A percentile compares a stretch with the other conserved stretches of the same genome.
phyloP scores from a whole-genome alignment of 2,797 vertebrate genomes.

The Takifugu rubripes region DNA sequence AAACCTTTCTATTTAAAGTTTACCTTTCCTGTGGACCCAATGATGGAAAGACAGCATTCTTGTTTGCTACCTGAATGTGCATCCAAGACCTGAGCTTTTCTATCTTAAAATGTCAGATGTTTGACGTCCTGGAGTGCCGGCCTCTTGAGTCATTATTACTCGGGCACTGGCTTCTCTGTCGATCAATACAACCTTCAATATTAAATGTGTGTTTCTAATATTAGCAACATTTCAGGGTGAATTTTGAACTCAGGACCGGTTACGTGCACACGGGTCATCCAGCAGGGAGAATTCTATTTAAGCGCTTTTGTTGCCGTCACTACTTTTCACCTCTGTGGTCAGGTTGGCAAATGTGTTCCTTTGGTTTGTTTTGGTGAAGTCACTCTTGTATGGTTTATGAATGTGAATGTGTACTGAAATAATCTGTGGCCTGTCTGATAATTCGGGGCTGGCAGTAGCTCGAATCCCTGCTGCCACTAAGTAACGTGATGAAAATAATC shows the following conservation, averaged over 20 bases:
- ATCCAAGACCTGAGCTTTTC: conserved; percentile 28
- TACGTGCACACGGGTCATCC: background rate
- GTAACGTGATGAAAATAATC: background rate
- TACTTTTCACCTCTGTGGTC: too few species aligned
- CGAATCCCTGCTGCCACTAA: conserved; percentile 2
- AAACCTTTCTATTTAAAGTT: background rate
- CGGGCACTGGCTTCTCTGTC: conserved; percentile 19
- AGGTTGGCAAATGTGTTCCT: too few species aligned
- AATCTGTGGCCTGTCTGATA: conserved; percentile 1
- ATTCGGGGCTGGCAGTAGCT: conserved; percentile 5
- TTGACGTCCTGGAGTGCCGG: conserved; percentile 24
- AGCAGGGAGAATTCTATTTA: background rate
- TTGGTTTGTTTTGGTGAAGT: too few species aligned
- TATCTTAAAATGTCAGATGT: conserved; percentile 47
- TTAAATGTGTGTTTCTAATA: background rate
- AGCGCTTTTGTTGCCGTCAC: too few species aligned
- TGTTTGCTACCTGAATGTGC: background rate
- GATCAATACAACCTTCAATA: conserved; percentile 47
- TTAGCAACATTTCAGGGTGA: background rate
- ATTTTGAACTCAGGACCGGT: background rate
- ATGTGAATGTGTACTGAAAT: background rate
- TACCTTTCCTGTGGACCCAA: background rate
- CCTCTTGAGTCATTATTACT: conserved; percentile 25
- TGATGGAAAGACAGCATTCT: conserved; percentile 5
- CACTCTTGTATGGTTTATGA: background rate